Percentiles rank a stretch among this genome's conserved stretches.
phyloP scores from a whole-genome alignment of 2,113 vertebrate species.

The Probosciger aterrimus region DNA sequence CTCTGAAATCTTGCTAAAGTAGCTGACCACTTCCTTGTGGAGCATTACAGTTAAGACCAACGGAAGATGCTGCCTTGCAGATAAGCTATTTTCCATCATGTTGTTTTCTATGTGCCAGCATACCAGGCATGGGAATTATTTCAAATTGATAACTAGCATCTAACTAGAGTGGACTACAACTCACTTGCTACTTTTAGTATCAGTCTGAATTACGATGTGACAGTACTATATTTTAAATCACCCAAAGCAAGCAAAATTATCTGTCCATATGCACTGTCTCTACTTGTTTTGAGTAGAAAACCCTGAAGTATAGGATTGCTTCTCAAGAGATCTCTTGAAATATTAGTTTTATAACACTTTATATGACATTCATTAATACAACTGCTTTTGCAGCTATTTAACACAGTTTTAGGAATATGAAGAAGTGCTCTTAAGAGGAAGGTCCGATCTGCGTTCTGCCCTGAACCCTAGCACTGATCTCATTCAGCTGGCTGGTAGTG shows the following conservation, averaged over 20 bases:
- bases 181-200: not conserved
- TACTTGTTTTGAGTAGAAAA: not conserved
- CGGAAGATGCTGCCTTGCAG: not conserved
- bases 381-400: not conserved
- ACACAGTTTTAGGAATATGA: not conserved
- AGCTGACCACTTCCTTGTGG: not conserved
- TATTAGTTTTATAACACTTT: not conserved
- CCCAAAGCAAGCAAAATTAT: not conserved
- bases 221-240: not conserved
- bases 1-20: not conserved
- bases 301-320: not conserved
- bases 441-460: not conserved
- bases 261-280: fast-evolving
- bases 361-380: not conserved
- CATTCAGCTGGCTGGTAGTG: not conserved
- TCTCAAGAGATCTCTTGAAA: not conserved
- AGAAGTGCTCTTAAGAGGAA: not conserved
- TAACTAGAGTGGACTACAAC: not conserved
- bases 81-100: not conserved
- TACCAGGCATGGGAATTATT: not conserved
- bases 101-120: not conserved
- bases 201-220: not conserved
- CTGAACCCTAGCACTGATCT: not conserved
- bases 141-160: not conserved
- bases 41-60: not conserved